phyloP scores from a whole-genome alignment of 2,113 vertebrate genomes.

The Oryctolagus cuniculus region DNA sequence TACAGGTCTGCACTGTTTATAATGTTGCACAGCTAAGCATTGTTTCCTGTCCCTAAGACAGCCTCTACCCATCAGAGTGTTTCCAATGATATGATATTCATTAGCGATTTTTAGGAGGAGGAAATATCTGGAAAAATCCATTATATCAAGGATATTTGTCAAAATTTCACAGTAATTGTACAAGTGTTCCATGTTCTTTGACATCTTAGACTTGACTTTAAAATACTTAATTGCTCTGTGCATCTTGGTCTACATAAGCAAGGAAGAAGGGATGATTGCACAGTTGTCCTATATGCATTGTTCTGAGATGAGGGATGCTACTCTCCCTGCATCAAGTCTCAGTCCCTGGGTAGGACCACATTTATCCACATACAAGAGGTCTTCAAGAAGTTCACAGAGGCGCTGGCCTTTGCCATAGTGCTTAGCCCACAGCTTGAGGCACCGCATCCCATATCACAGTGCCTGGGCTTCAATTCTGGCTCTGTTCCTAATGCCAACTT shows the following conservation, averaged over 20 bases:
- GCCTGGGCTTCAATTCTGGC: too few relatives aligned
- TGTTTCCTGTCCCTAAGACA: neutral
- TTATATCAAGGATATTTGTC: neutral
- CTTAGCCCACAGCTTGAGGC: too few relatives aligned
- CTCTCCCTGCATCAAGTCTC: neutral
- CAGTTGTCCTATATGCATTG: neutral
- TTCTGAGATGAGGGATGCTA: too few relatives aligned
- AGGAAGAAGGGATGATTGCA: neutral
- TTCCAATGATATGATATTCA: conserved; percentile 16
- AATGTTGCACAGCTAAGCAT: neutral
- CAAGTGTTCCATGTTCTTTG: neutral
- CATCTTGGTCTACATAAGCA: neutral
- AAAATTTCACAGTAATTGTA: conserved; percentile 17
- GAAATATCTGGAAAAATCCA: conserved; percentile 41
- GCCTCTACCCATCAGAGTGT: neutral
- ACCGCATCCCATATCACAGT: too few relatives aligned
- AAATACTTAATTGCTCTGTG: neutral
- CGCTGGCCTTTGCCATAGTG: too few relatives aligned
- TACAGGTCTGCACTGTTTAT: neutral
- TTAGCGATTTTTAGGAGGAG: neutral
- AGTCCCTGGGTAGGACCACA: neutral
- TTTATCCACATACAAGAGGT: neutral
- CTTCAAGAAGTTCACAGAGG: too few relatives aligned
- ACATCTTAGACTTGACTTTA: neutral
- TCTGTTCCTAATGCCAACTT: too few relatives aligned